phyloP scores from a whole-genome alignment of 2,888 invertebrate genomes.

The Lasioglossum leucozonium region DNA sequence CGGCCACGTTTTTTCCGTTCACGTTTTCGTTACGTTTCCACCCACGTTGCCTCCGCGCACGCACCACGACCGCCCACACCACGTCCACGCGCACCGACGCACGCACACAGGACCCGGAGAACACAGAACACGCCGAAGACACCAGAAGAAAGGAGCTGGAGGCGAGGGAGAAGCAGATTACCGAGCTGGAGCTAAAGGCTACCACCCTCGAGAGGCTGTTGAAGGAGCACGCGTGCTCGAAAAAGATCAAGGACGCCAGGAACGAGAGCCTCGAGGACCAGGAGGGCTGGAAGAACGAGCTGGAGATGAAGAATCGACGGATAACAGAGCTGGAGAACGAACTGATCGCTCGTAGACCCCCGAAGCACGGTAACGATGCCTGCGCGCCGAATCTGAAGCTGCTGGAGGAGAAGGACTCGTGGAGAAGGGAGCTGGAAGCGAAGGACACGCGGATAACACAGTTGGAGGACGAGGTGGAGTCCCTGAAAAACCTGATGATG shows the following conservation, averaged over 20 bases:
- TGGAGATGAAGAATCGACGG: constrained; percentile 84
- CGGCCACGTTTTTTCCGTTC: constrained; percentile 19
- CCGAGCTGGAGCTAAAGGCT: constrained; percentile 86
- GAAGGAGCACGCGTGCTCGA: constrained; percentile 44
- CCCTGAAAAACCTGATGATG: constrained; percentile 15
- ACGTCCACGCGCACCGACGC: constrained; percentile 43
- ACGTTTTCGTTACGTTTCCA: constrained; percentile 38
- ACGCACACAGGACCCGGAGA: constrained; percentile 48
- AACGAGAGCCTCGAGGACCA: constrained; percentile 92
- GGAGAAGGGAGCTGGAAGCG: constrained; percentile 42
- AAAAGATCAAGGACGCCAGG: constrained; percentile 81
- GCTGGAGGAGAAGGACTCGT: constrained; percentile 44
- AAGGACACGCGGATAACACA: constrained; percentile 48
- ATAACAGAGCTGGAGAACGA: constrained; percentile 86
- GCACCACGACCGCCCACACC: constrained; percentile 24
- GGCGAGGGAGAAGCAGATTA: constrained; percentile 85
- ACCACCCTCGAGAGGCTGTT: constrained; percentile 86
- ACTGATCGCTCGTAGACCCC: constrained; percentile 86
- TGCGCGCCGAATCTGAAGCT: constrained; percentile 25
- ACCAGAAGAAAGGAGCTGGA: constrained; percentile 82
- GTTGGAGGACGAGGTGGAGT: constrained; percentile 46
- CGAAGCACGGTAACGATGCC: constrained; percentile 81
- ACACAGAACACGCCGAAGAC: constrained; percentile 64
- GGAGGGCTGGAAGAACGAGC: constrained; percentile 85
- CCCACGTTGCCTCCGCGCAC: constrained; percentile 39